These are phyloP conservation scores for Cerastis rubricosa DNA, from an alignment of 2,888 invertebrate species.

Conservation along the genomic window DNA sequence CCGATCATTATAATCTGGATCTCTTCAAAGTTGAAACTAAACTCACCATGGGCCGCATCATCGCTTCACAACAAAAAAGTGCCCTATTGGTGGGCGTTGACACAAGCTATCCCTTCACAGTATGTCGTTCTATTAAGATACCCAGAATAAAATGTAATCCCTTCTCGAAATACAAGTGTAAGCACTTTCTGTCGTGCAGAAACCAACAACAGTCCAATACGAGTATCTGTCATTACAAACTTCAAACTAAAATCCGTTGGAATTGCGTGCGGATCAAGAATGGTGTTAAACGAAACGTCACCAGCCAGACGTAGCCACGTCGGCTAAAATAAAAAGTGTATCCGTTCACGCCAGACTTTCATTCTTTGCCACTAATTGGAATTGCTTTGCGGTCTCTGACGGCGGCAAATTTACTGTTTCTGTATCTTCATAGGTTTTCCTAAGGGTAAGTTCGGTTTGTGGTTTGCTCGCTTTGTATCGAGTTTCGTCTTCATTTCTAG, in stretches of 20 bases:
- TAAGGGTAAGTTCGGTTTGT: conserved; percentile 14
- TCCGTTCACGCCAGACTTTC: conserved; percentile 59
- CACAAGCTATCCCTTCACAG: neutral
- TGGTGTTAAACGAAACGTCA: conserved; percentile 60
- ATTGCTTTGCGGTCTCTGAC: conserved; percentile 58
- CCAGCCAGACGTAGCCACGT: conserved; percentile 49
- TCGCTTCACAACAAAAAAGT: no score
- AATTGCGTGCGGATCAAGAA: conserved; percentile 55
- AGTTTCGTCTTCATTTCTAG: conserved; percentile 9
- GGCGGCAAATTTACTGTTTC: conserved; percentile 43
- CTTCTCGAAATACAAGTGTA: neutral
- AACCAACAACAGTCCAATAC: conserved; percentile 37
- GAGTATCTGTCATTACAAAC: conserved; percentile 51
- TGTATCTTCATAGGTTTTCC: conserved; percentile 49
- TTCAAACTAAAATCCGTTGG: conserved; percentile 49
- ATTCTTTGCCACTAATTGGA: conserved; percentile 66
- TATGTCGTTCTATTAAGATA: neutral
- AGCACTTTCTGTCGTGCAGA: neutral
- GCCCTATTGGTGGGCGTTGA: neutral
- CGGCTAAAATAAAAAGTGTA: conserved; percentile 61
- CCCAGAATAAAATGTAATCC: no score
- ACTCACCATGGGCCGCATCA: no score
- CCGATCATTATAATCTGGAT: no score
- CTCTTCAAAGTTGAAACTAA: no score
- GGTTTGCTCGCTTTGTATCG: conserved; percentile 4